Evolutionary conservation across 2,113 vertebrate genomes (phyloP).

Genomic region (Progne subis): DNA sequence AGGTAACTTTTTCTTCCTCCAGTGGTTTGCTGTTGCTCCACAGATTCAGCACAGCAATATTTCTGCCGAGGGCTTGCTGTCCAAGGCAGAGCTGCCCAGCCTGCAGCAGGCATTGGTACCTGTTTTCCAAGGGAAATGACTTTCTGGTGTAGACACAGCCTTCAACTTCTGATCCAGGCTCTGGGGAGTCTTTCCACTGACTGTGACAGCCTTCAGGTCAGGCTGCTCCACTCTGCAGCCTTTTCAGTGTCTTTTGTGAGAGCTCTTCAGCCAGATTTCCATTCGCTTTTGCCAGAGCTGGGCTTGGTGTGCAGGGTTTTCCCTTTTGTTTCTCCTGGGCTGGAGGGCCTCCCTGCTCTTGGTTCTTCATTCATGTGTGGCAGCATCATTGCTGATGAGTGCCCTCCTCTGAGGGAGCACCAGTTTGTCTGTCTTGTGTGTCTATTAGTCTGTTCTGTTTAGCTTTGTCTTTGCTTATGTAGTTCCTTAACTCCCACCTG

Average conservation of each 20-base stretch:
- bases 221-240: not conserved
- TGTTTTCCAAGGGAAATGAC: not conserved
- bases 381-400: not conserved
- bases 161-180: not conserved
- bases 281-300: not conserved
- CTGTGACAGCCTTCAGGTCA: not conserved
- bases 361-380: not conserved
- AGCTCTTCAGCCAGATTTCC: not conserved
- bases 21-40: not conserved
- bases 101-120: not conserved
- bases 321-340: not conserved
- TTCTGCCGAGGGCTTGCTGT: not conserved
- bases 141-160: not conserved
- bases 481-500: not conserved
- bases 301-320: not conserved
- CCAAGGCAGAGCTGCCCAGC: not conserved
- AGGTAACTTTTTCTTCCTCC: not conserved
- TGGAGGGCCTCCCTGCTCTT: not conserved
- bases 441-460: not conserved
- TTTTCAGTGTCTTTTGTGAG: conserved; percentile 35
- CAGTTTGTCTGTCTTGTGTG: not conserved
- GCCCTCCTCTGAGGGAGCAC: not conserved
- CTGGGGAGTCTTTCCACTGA: fast-evolving
- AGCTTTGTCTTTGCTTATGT: not conserved
- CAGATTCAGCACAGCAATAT: fast-evolving